Conservation (phyloP, 2,888 invertebrate genomes). For the Abscondita cerata region DNA sequence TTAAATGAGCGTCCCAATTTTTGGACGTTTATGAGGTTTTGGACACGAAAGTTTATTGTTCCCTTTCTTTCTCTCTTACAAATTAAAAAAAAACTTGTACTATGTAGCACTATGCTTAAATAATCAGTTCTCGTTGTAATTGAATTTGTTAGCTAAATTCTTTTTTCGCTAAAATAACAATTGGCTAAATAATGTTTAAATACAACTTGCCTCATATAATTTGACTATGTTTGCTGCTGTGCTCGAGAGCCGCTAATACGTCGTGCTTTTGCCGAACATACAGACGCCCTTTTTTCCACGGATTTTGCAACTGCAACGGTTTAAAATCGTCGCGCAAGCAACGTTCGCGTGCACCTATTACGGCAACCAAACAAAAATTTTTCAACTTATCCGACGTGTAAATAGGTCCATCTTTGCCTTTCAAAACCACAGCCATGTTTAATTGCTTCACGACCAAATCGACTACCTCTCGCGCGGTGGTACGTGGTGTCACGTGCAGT, state of each 20-base stretch:
- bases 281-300: conserved; percentile 93
- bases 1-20: too few relatives aligned
- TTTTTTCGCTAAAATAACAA: conserved; percentile 20
- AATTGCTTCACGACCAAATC: conserved; percentile 95
- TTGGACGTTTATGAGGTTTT: too few relatives aligned
- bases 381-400: conserved; percentile 82
- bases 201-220: conserved; percentile 60
- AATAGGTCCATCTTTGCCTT: conserved; percentile 85
- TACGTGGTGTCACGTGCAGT: conserved; percentile 90
- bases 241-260: conserved; percentile 85
- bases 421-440: conserved; percentile 89
- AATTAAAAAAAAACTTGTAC: neutral
- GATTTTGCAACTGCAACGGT: conserved; percentile 91
- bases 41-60: too few relatives aligned
- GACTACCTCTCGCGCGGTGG: conserved; percentile 94
- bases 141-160: conserved; percentile 5
- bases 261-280: conserved; percentile 93
- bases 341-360: conserved; percentile 93
- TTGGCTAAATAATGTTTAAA: conserved; percentile 27
- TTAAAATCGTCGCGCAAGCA: conserved; percentile 94
- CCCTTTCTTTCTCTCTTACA: neutral
- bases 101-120: neutral
- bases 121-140: conserved; percentile 3
- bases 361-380: conserved; percentile 94
- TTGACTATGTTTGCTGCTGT: conserved; percentile 83